Evolutionary conservation across 2,888 invertebrate genomes (phyloP).

Genomic region (Hyles lineata): DNA sequence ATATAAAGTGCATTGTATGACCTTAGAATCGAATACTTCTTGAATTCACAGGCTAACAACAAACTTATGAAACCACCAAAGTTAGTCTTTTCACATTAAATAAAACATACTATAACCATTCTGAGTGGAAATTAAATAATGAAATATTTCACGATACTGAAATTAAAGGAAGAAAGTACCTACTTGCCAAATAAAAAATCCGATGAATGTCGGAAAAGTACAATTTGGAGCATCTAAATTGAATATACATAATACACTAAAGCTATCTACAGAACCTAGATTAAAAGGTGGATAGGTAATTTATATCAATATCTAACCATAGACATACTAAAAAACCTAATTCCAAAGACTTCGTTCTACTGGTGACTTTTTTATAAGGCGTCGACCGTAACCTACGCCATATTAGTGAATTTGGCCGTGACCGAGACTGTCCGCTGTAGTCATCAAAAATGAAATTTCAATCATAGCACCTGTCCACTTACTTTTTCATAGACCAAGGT

Average conservation of each 20-base stretch:
- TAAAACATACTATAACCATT: no score
- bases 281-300: not conserved
- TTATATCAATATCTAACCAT: not conserved
- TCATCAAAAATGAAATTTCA: slow-evolving; percentile 78
- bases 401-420: slow-evolving; percentile 36
- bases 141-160: no score
- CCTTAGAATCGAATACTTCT: no score
- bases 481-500: slow-evolving; percentile 66
- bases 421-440: slow-evolving; percentile 57
- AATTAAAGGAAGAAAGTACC: no score
- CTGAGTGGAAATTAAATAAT: no score
- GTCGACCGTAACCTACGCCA: not conserved
- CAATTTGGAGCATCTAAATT: not conserved
- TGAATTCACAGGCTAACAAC: no score
- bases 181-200: not conserved
- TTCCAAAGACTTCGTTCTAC: not conserved
- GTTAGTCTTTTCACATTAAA: no score
- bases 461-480: slow-evolving; percentile 78
- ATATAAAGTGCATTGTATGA: no score
- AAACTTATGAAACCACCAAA: no score
- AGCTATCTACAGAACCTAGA: no score
- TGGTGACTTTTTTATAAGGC: not conserved
- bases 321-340: not conserved
- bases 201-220: not conserved
- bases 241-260: no score